Evolutionary conservation across 2,797 vertebrate species (phyloP).

Genomic region (Erpetoichthys calabaricus): DNA sequence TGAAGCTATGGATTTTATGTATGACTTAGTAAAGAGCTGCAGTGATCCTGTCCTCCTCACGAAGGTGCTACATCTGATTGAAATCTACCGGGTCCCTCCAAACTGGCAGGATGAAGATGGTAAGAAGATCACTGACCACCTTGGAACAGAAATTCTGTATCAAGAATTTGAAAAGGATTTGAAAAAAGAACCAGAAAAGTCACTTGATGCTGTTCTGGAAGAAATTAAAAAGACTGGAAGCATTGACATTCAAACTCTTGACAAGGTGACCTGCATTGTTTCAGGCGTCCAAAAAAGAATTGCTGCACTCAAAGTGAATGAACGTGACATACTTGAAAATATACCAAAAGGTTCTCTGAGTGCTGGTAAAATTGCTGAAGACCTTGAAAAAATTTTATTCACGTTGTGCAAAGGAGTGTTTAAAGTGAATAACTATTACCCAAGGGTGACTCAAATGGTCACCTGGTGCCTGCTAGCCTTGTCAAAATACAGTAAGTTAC

Average conservation of each 20-base stretch:
- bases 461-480: conserved; percentile 38
- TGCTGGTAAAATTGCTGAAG: conserved; percentile 2
- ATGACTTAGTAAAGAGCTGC: too few relatives aligned
- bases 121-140: neutral
- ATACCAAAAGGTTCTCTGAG: neutral
- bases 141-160: neutral
- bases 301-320: neutral
- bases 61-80: neutral
- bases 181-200: conserved; percentile 14
- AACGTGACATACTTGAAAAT: conserved; percentile 3
- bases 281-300: conserved; percentile 4
- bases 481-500: conserved; percentile 23
- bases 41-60: neutral
- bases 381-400: conserved; percentile 8
- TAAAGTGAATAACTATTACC: conserved; percentile 8
- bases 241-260: conserved; percentile 8
- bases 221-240: conserved; percentile 22
- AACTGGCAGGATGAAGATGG: neutral
- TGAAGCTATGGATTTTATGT: too few relatives aligned
- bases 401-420: neutral
- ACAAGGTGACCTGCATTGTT: conserved; percentile 8
- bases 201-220: conserved; percentile 22
- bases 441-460: conserved; percentile 37
- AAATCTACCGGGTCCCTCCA: neutral
- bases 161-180: conserved; percentile 3